Evolutionary conservation across 1,140 invertebrate species (phyloP), one percentile per base, ranked within the genome.

Genomic region (Hirudo medicinalis): DNA sequence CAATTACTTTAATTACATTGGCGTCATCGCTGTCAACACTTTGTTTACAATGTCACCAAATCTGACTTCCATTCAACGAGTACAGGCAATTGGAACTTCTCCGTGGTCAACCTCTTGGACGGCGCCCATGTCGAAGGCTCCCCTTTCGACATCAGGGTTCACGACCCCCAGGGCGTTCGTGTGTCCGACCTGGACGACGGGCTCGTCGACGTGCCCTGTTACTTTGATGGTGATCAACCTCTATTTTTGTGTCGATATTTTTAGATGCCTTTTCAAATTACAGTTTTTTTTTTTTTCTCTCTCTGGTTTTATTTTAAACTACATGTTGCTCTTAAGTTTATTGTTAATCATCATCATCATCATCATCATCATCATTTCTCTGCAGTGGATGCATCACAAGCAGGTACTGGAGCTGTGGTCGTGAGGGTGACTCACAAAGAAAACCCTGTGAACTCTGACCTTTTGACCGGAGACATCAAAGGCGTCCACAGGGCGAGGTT

Each of bases 351-450:
- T 63, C 6, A n/a, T 63, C 57, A 63, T 63, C 57, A 63, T 32
- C 9, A 63, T 63, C 57, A 63, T 63, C 57, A 11, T 11, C 22
- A 63, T 25, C 43, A 49, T 49, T 49, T 17, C 43, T 49, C 84
- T 81, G 74, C 89, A 95, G 93, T 98, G 82, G 93, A 98, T 83
- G 93, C 94, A 43, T 90, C 91, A 60, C 87, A 87, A 74, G 94
- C 95, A 40, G 95, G 95, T 55, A 92, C 92, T 32, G 95, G 95
- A 63, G 94, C 97, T 82, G 84, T 98, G 74, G 94, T 97, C 81
- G 91, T 98, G 72, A 86, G 96, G 70, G 94, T 99, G 0, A 63
- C 11, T 20, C 29, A 25, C 22, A 32, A n/a, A 63, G 57, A 15
- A 1, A 9, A 32, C 3, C 3, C 8, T 15, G 20, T 63, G 11